Base-by-base conservation (phyloP, 2,113 vertebrate genomes). In the Pelmatolapia mariae region DNA sequence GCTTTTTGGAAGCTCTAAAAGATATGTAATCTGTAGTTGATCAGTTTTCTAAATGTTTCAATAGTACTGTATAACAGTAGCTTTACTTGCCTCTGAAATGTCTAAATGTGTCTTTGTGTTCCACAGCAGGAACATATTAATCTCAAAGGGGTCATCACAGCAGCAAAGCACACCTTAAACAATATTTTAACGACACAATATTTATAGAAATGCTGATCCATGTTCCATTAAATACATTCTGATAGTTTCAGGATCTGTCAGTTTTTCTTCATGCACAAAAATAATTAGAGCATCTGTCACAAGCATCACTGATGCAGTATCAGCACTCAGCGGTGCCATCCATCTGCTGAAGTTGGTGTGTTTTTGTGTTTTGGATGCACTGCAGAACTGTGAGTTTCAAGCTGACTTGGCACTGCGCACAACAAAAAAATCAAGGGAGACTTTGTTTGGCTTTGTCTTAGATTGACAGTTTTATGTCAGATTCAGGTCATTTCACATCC, bases 401-500 rank as follows among this genome's bases (percentile, higher is more conserved):
- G 54, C 85, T 88, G 86, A 86, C 81, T 71, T 73, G 66, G 24
- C 83, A 57, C 18, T 22, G 40, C 1, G 22, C 18, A 2, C 38
- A 84, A 61, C 50, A 81, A 61, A 56, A 78, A 29, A 18, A 59
- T 3, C 7, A 33, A 36, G 6, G 11, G 18, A 82, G 38, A 24
- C 57, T 71, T 31, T 15, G 13, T 36, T 56, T 40, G 53, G 18
- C n/a, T 24, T n/a, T 26, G 31, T 61, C 63, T 84, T 47, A 9
- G 50, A 68, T 10, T 66, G 78, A 85, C 54, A 86, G 47, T 31
- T 36, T 29, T 43, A 9, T 56, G 19, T 85, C 57, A 36, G 68
- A 31, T 22, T 66, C 76, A 29, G 73, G 85, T 87, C 81, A 87
- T 89, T 87, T 87, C 87, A 80, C 76, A 89, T 83, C 2, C 52